Conservation (phyloP, 2,888 invertebrate species). For the Priocnemis perturbator region DNA sequence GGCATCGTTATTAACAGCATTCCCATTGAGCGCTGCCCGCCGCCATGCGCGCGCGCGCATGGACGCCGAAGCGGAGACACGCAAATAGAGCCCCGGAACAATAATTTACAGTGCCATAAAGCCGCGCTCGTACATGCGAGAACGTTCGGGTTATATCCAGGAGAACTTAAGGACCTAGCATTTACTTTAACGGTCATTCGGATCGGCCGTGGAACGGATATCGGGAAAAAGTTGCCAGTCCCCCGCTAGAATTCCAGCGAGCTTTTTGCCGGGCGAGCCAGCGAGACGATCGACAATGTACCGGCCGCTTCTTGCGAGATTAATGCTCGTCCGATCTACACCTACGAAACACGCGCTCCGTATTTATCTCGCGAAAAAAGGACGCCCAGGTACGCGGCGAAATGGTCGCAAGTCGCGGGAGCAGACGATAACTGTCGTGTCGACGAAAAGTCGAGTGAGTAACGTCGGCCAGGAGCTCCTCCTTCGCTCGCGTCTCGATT, state of each 20-base stretch:
- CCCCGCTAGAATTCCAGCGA: slow-evolving; percentile 55
- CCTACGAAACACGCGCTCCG: slow-evolving; percentile 49
- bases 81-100: slow-evolving; percentile 53
- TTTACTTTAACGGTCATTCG: slow-evolving; percentile 52
- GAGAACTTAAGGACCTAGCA: too few species aligned
- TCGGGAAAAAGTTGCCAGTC: slow-evolving; percentile 59
- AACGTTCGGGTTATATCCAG: slow-evolving; percentile 23
- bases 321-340: slow-evolving; percentile 51
- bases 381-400: neutral
- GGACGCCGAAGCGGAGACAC: slow-evolving; percentile 37
- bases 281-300: slow-evolving; percentile 39
- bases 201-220: slow-evolving; percentile 37
- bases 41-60: slow-evolving; percentile 9
- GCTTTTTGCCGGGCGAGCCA: slow-evolving; percentile 43
- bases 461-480: too few species aligned
- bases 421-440: slow-evolving; percentile 13
- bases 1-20: slow-evolving; percentile 40
- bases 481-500: too few species aligned
- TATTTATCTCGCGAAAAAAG: slow-evolving; percentile 38
- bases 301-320: slow-evolving; percentile 43
- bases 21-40: slow-evolving; percentile 40
- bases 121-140: slow-evolving; percentile 49
- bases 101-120: slow-evolving; percentile 57
- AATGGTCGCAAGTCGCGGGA: slow-evolving; percentile 1
- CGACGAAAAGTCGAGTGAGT: slow-evolving; percentile 12